Percentiles rank a stretch among this genome's conserved stretches.
Conservation (phyloP, 2,797 vertebrate genomes). For the Pseudomugil tenellus region DNA sequence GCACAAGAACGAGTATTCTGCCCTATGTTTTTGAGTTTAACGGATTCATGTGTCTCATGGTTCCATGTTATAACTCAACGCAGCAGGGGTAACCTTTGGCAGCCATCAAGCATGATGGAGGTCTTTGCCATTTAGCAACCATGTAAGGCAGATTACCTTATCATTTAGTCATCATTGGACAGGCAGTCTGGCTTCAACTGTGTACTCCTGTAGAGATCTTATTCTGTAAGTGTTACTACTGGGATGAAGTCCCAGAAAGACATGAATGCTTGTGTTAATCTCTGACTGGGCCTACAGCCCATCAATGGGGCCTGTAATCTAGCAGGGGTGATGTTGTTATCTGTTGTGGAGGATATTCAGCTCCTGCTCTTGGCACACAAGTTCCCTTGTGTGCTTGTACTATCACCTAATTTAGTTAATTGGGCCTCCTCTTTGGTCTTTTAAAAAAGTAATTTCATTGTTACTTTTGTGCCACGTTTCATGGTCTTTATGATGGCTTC, state of each 20-base stretch:
- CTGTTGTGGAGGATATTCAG: slow-evolving; percentile 68
- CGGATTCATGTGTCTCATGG: slow-evolving; percentile 56
- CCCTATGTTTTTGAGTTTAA: slow-evolving; percentile 39
- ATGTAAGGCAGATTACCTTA: slow-evolving; percentile 76
- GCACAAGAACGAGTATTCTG: slow-evolving; percentile 5
- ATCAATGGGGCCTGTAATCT: slow-evolving; percentile 61
- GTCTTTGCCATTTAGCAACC: slow-evolving; percentile 59
- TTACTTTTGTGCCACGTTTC: slow-evolving; percentile 3
- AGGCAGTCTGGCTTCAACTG: slow-evolving; percentile 57
- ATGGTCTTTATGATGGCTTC: slow-evolving; percentile 24
- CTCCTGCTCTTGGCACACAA: slow-evolving; percentile 47
- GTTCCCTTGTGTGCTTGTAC: too few relatives aligned
- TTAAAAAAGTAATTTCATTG: neutral
- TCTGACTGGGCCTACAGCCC: slow-evolving; percentile 66
- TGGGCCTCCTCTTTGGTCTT: slow-evolving; percentile 11
- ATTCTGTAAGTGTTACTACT: slow-evolving; percentile 63
- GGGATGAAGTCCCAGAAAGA: slow-evolving; percentile 69
- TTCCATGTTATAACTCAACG: slow-evolving; percentile 56
- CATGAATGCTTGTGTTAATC: slow-evolving; percentile 64
- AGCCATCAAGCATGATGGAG: slow-evolving; percentile 51
- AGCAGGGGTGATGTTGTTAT: slow-evolving; percentile 62
- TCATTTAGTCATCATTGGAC: slow-evolving; percentile 69
- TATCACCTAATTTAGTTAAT: too few relatives aligned
- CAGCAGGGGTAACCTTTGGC: slow-evolving; percentile 64
- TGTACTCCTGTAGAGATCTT: slow-evolving; percentile 63